Evolutionary conservation across 2,797 vertebrate species (phyloP), one percentile per base, ranked within the genome.

Genomic region (Siniperca obscura): DNA sequence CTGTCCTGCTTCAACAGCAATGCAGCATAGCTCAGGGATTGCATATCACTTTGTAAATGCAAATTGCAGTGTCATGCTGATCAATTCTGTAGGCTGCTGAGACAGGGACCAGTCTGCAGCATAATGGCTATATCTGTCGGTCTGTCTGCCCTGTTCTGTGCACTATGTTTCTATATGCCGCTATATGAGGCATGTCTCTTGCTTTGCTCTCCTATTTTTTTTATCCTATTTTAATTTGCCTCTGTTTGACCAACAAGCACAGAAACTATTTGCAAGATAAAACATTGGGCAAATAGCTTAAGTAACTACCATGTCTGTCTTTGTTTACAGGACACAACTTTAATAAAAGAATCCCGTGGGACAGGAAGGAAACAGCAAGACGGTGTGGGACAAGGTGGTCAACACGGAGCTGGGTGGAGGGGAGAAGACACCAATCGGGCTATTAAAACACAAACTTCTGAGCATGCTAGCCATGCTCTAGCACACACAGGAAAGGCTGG

Each of bases 41-140:
- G 71, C 83, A 83, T 82, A 76, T 92, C 84, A 81, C 83, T 62
- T 48, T 87, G 90, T 86, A 87, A 89, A 93, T 91, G 91, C 81
- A 93, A 90, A 93, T 90, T 92, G 88, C 89, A 78, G 87, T 90
- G 90, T 95, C 93, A 90, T 91, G 84, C 85, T 91, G 90, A 94
- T 94, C 91, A 92, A 78, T 93, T 89, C 84, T 81, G 76, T 22
- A 66, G 86, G 89, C 87, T 90, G 91, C 92, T 89, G 89, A 91
- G 89, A 82, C 87, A 65, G 89, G 87, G 88, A 87, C 82, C 86
- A 76, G 89, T 93, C 89, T 83, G 88, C 85, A 72, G 74, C 80
- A 70, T 80, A 85, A 59, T 46, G 40, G 65, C 85, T 79, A 25
- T 21, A 16, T 78, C 68, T 27, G 76, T 78, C 65, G 0, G 12